Conservation (phyloP, 2,113 vertebrate genomes). For the Oreochromis niloticus region DNA sequence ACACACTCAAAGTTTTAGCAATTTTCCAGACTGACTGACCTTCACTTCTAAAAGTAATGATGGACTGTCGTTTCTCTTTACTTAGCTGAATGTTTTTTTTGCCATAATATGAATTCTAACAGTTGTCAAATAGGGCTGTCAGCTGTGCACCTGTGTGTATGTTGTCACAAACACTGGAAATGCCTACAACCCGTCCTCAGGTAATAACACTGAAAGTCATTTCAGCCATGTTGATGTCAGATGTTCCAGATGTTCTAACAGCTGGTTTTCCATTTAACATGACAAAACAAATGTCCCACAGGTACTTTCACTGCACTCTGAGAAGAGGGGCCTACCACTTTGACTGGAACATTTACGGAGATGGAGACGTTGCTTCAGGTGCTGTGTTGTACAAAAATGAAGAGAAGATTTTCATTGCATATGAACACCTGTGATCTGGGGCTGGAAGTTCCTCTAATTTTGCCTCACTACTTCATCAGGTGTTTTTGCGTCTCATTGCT, state of each 20-base stretch:
- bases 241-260: not conserved
- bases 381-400: not conserved
- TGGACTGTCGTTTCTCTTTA: no score
- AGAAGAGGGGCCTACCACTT: not conserved
- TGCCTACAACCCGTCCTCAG: no score
- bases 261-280: not conserved
- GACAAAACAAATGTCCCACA: not conserved
- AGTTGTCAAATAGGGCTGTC: no score
- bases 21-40: no score
- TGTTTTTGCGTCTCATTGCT: not conserved
- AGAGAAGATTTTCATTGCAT: not conserved
- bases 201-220: no score
- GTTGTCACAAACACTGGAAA: no score
- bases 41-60: no score
- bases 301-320: not conserved
- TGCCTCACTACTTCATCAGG: not conserved
- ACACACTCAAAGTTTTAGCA: no score
- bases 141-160: no score
- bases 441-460: not conserved
- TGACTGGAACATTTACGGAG: not conserved
- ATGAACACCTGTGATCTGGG: not conserved
- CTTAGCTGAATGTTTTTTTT: no score
- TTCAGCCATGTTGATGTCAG: not conserved
- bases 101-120: no score
- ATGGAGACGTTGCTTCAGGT: no score